Evolutionary conservation across 1,140 invertebrate genomes (phyloP), one percentile per base, ranked within the genome.

Genomic region (Probaryconus sp.): DNA sequence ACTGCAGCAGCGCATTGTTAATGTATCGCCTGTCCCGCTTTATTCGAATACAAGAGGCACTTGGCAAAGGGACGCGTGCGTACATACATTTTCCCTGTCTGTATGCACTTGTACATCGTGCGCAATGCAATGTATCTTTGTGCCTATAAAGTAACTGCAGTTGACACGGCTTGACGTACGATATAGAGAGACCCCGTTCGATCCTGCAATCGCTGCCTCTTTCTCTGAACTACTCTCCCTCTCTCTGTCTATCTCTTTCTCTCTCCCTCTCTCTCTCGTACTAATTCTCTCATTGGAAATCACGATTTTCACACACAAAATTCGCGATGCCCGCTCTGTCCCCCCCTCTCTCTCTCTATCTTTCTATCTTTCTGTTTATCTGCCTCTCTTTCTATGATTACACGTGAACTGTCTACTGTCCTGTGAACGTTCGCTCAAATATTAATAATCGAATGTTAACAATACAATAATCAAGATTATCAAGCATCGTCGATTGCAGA

Each of bases 71-170:
- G 67, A 76, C 73, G 67, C 73, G 67, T 76, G 73, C 73, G 63
- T 71, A 76, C 67, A 76, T 76, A 71, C 65, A 76, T 76, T 70
- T 67, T n/a, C 20, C 48, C 67, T 67, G 73, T 70, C 73, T 51
- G 73, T 63, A 68, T 76, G 67, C 67, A 76, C 73, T 76, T 76
- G 73, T 76, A 76, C 73, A 76, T 30, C 55, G 61, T 33, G 65
- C 61, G 48, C 67, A 70, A 68, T 67, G 65, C 67, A 71, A 70
- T 76, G 72, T 76, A 76, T 76, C 72, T 76, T 75, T 75, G 72
- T 69, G 72, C 64, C 64, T 76, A 67, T 76, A 70, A 70, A 76
- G 72, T 76, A 76, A 76, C 72, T 70, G 72, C 72, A 76, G 72
- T 76, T 70, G 72, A 70, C 72, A 70, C 65, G 45, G 65, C 64